A percentile compares a stretch with the other conserved stretches of the same genome.
Conservation (phyloP, 2,797 vertebrate genomes). For the Paedocypris micromegethes region DNA sequence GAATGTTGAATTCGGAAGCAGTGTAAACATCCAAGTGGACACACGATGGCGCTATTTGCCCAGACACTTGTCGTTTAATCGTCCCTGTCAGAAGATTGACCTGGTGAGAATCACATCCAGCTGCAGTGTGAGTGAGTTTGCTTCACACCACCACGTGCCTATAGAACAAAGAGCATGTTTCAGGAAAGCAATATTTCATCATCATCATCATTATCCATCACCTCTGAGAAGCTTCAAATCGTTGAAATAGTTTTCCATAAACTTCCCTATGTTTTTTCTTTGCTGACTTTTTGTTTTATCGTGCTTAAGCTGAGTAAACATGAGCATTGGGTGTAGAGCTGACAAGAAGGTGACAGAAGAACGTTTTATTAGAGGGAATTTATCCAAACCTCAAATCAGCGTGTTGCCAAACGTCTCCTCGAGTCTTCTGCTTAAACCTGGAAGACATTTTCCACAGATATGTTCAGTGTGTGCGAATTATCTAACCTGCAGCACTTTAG, state of each 20-base stretch:
- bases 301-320: slow-evolving; percentile 32
- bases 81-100: neutral
- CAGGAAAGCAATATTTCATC: slow-evolving; percentile 16
- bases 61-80: slow-evolving; percentile 39
- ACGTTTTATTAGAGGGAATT: slow-evolving; percentile 14
- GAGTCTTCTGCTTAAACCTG: slow-evolving; percentile 50
- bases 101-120: slow-evolving; percentile 32
- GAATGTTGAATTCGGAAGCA: too few relatives aligned
- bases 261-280: slow-evolving; percentile 5
- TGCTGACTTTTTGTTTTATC: slow-evolving; percentile 6
- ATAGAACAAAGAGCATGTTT: slow-evolving; percentile 29
- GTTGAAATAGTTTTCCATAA: slow-evolving; percentile 12
- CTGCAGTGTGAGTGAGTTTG: slow-evolving; percentile 2
- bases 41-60: slow-evolving; percentile 58
- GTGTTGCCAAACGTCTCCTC: slow-evolving; percentile 40
- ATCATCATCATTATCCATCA: slow-evolving; percentile 11
- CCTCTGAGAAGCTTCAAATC: slow-evolving; percentile 13
- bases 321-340: slow-evolving; percentile 31
- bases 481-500: too few relatives aligned
- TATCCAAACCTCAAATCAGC: slow-evolving; percentile 33
- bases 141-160: slow-evolving; percentile 10
- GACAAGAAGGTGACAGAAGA: slow-evolving; percentile 9
- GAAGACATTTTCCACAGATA: slow-evolving; percentile 10
- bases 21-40: slow-evolving; percentile 17
- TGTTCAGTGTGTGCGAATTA: neutral